Base-by-base conservation (phyloP, 2,888 invertebrate species). In the Polyploca ridens region DNA sequence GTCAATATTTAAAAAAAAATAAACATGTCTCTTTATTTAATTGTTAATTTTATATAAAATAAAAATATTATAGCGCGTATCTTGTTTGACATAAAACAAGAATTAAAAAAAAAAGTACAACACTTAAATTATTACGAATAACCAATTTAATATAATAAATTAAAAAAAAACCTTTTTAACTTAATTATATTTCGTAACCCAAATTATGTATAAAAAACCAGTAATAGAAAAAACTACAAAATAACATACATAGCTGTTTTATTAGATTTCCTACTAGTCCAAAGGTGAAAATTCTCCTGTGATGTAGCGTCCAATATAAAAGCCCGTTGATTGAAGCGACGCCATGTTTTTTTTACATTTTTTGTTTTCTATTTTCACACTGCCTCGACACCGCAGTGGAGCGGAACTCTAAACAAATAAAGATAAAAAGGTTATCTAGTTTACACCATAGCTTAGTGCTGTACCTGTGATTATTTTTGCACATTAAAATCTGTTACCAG, bases 401-500 rank as follows among this genome's bases (percentile, higher is more conserved):
- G 54, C 19, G 54, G 54, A 54, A 54, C 19, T 54, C 54, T 54
- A 54, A 54, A 54, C 54, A 54, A 54, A 54, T 54, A 54, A 19
- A 19, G 54, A 54, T 19, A 54, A 54, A 54, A 54, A 10, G 19
- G 19, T 54, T 54, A 10, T 54, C 54, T 19, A 19, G 54, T 54
- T 54, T 54, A 19, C 16, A 19, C 7, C 19, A 4, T 19, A 54
- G 54, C 19, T 54, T 19, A 54, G 19, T 19, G 19, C 16, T 54
- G 19, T 54, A 54, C 46, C 46, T 46, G 46, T 46, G n/a, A 46
- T 19, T 19, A 0, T 46, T 3, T 46, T n/a, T 27, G 27, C 27
- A 27, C 27, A 27, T 27, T 27, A 27, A 27, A 27, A 27, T 1
- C 1, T 27, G 27, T 27, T 27, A 1, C 27, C 27, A 27, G 27